Conservation (phyloP, 2,113 vertebrate genomes). For the Phoenicopterus ruber region DNA sequence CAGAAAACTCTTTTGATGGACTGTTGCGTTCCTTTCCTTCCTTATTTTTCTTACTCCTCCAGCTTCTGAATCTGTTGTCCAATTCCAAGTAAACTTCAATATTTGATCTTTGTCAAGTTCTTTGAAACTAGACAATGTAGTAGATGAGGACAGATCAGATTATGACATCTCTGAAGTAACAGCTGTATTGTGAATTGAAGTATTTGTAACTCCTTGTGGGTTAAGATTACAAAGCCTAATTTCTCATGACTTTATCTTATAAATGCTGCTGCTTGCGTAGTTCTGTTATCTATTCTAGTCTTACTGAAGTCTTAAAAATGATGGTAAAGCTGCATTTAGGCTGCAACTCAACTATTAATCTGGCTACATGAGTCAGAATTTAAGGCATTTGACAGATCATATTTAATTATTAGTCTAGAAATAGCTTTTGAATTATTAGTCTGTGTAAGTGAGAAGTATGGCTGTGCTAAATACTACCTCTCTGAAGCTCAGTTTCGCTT, state of each 20-base stretch:
- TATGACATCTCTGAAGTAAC: not conserved
- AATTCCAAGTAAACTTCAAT: not conserved
- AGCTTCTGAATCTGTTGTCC: not conserved
- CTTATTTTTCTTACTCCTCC: not conserved
- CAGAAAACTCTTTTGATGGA: not conserved
- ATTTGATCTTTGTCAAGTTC: not conserved
- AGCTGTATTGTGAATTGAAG: not conserved
- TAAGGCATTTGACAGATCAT: not conserved
- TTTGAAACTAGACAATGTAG: not conserved
- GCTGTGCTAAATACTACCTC: not conserved
- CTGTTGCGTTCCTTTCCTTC: not conserved
- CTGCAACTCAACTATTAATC: not conserved
- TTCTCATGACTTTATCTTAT: not conserved
- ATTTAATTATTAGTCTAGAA: not conserved
- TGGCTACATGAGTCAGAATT: not conserved
- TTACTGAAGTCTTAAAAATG: not conserved
- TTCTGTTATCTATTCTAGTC: not conserved
- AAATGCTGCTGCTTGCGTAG: not conserved
- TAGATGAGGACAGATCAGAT: not conserved
- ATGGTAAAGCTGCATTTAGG: not conserved
- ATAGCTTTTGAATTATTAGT: not conserved
- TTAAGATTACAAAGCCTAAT: not conserved
- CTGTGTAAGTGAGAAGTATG: not conserved
- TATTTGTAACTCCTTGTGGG: not conserved
- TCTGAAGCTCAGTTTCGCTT: not conserved